These are phyloP conservation scores for Spodoptera frugiperda DNA, from an alignment of 1,140 invertebrate genomes.

Conservation along the genomic window DNA sequence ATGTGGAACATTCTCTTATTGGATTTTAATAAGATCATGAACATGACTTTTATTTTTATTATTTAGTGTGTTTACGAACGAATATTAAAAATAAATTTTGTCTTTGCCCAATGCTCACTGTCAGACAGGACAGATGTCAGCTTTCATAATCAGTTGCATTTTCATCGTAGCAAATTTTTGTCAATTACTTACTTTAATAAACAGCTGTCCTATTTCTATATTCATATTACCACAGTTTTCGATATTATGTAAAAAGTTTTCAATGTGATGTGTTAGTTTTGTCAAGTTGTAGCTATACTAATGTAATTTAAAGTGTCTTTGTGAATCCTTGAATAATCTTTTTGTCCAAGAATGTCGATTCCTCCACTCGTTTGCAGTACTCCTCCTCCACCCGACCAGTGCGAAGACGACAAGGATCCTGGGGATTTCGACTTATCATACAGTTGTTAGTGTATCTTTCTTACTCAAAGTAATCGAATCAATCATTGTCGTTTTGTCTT, in stretches of 20 bases:
- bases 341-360: slow-evolving; percentile 78
- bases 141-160: slow-evolving; percentile 39
- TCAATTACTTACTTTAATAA: slow-evolving; percentile 52
- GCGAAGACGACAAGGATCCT: slow-evolving; percentile 80
- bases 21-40: too few relatives aligned
- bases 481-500: neutral
- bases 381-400: slow-evolving; percentile 84
- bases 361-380: slow-evolving; percentile 85
- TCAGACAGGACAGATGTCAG: slow-evolving; percentile 35
- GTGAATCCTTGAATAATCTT: slow-evolving; percentile 50
- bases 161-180: slow-evolving; percentile 53
- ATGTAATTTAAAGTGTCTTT: slow-evolving; percentile 51
- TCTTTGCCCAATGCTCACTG: neutral
- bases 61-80: slow-evolving; percentile 16
- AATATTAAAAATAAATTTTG: slow-evolving; percentile 32
- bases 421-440: slow-evolving; percentile 83
- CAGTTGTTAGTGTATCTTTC: slow-evolving; percentile 71
- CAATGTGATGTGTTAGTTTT: neutral
- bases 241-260: slow-evolving; percentile 36
- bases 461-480: neutral
- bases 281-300: slow-evolving; percentile 34
- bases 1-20: too few relatives aligned
- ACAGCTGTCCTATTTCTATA: slow-evolving; percentile 54
- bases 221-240: slow-evolving; percentile 17
- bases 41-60: neutral